Base-by-base conservation (phyloP, 2,888 invertebrate genomes). In the Orthonevra nobilis region DNA sequence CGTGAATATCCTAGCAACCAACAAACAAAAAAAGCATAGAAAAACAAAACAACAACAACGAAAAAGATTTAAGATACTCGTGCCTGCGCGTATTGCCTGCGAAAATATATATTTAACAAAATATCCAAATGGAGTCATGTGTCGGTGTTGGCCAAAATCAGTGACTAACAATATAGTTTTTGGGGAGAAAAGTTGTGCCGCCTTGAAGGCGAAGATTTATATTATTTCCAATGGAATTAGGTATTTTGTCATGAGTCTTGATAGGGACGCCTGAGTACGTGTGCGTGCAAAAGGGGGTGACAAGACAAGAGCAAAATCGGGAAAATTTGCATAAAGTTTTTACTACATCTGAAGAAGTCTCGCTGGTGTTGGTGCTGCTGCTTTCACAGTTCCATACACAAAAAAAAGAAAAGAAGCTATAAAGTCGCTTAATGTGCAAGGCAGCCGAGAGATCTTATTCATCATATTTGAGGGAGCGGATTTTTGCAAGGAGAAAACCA, bases 1-100 rank as follows among this genome's bases (percentile, higher is more conserved):
- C 64, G 56, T 64, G 70, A 70, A 77, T 70, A 77, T 70, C 44
- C 32, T n/a, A n/a, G n/a, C n/a, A n/a, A n/a, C n/a, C n/a, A n/a
- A n/a, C n/a, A n/a, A n/a, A n/a, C n/a, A n/a, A n/a, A n/a, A n/a
- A n/a, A n/a, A n/a, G n/a, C n/a, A n/a, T n/a, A n/a, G n/a, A n/a
- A n/a, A n/a, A n/a, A n/a, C 44, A 63, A 23, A 23, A 58, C 58
- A 54, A 58, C 50, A n/a, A 81, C 56, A 63, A 60, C 64, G 54
- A 63, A 70, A 56, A 63, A 64, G 60, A 60, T 72, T 63, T 42
- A 28, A 58, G 50, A 70, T 50, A 70, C 63, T 64, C 40, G 14
- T 2, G 20, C 23, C 20, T 52, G 19, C 15, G 23, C 12, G 14
- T 17, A 15, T 48, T 14, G 58, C 23, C 38, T 28, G 44, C 26